These are phyloP conservation scores for Nannobrachium achirus DNA, from an alignment of 2,113 vertebrate species.

Conservation along the genomic window DNA sequence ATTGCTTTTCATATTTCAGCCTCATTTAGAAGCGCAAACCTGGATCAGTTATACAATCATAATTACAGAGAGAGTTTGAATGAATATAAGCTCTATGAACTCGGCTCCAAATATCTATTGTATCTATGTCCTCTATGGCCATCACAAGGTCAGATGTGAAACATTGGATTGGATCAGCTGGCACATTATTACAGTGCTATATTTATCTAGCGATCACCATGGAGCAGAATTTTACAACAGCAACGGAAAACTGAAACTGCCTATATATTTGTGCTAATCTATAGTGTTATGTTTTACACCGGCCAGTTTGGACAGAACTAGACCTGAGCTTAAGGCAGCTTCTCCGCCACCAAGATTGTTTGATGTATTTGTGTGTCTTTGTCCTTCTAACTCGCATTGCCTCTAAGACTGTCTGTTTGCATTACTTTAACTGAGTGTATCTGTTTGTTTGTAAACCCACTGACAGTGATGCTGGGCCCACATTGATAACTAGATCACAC, in stretches of 20 bases:
- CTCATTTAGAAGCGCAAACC: slow-evolving; percentile 33
- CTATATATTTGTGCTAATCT: neutral
- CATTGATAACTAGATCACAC: neutral
- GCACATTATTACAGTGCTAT: neutral
- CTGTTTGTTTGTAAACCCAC: too few species aligned
- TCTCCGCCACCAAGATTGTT: slow-evolving; percentile 1
- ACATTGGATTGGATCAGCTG: too few species aligned
- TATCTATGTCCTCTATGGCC: neutral
- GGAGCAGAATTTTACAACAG: slow-evolving; percentile 32
- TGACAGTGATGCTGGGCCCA: neutral
- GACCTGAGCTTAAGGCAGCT: too few species aligned
- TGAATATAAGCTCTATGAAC: slow-evolving; percentile 15
- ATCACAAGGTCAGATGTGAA: too few species aligned
- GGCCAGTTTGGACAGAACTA: too few species aligned
- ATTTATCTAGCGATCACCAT: slow-evolving; percentile 16
- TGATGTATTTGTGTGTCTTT: neutral
- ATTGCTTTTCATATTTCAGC: too few species aligned
- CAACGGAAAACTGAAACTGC: slow-evolving; percentile 1
- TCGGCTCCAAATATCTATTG: slow-evolving; percentile 15
- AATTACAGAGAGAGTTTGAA: slow-evolving; percentile 29
- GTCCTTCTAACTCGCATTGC: too few species aligned
- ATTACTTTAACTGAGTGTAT: too few species aligned
- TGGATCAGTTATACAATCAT: slow-evolving; percentile 12
- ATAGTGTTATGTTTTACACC: too few species aligned
- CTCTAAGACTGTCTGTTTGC: too few species aligned